Base-by-base conservation (phyloP, 2,888 invertebrate genomes). In the Danaus chrysippus region DNA sequence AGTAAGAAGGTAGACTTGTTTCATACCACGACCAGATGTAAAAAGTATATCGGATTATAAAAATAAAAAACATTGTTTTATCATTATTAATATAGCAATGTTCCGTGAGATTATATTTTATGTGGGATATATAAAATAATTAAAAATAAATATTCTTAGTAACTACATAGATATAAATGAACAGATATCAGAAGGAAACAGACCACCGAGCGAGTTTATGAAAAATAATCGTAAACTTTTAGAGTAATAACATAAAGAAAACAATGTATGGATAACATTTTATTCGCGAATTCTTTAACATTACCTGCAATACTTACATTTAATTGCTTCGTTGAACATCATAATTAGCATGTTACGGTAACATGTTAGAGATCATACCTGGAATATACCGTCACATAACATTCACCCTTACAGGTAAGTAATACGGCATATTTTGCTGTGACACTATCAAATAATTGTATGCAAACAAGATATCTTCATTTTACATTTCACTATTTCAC, bases 381-480 rank as follows among this genome's bases (percentile, higher is more conserved):
- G 9, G 17, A 49, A 49, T 17, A 10, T 49, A 17, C 1, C 11
- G 8, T 49, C 11, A 49, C 11, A 49, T 3, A 11, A 49, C 15
- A 15, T 6, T 49, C 10, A 49, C 49, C 17, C 49, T 49, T 17
- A 49, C 11, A 9, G 1, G 10, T 10, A 17, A 17, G 1, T 1
- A 10, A n/a, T n/a, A 49, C 49, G 11, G 49, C 17, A 10, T 49
- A 49, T 49, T 49, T 49, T 49, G 17, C 17, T 17, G 17, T 49
- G 49, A 15, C 9, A 34, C 9, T 12, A 6, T 13, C 23, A 53
- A 75, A 76, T 78, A 78, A 80, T 81, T 80, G 77, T 80, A 79
- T 78, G 79, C 75, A 78, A 81, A 81, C 73, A 69, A 76, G 71
- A 67, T 59, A 72, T 71, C 74, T 79, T 76, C 73, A 76, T 79